These are phyloP conservation scores for Eolophus roseicapilla DNA, from an alignment of 2,113 vertebrate species.

Conservation along the genomic window DNA sequence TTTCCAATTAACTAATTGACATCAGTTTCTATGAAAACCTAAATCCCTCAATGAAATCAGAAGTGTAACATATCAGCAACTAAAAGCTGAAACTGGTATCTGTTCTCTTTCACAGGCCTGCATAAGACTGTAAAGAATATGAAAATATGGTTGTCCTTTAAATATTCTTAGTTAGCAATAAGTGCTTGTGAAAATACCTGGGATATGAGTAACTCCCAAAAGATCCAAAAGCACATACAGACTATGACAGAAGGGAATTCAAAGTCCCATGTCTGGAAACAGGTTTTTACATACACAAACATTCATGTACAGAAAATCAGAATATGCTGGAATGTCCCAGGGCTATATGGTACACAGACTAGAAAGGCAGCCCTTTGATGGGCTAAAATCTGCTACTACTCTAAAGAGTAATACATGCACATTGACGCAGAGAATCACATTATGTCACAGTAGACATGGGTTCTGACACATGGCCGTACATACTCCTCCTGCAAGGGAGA, in stretches of 20 bases:
- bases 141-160: not conserved
- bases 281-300: not conserved
- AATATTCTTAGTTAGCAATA: not conserved
- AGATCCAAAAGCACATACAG: not conserved
- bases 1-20: not conserved
- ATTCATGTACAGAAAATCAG: not conserved
- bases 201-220: not conserved
- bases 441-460: fast-evolving
- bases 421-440: fast-evolving
- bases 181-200: not conserved
- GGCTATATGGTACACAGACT: not conserved
- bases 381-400: not conserved
- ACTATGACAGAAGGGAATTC: not conserved
- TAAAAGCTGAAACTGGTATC: not conserved
- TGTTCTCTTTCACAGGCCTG: not conserved
- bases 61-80: not conserved
- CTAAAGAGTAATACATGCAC: not conserved
- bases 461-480: fast-evolving
- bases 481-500: not conserved
- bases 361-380: not conserved
- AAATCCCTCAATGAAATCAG: not conserved
- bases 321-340: not conserved
- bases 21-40: not conserved
- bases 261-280: not conserved
- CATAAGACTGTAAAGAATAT: not conserved